Percentiles rank a stretch among this genome's conserved stretches.
These are phyloP conservation scores for Mus spretus DNA, from an alignment of 2,797 vertebrate species.

Conservation along the genomic window DNA sequence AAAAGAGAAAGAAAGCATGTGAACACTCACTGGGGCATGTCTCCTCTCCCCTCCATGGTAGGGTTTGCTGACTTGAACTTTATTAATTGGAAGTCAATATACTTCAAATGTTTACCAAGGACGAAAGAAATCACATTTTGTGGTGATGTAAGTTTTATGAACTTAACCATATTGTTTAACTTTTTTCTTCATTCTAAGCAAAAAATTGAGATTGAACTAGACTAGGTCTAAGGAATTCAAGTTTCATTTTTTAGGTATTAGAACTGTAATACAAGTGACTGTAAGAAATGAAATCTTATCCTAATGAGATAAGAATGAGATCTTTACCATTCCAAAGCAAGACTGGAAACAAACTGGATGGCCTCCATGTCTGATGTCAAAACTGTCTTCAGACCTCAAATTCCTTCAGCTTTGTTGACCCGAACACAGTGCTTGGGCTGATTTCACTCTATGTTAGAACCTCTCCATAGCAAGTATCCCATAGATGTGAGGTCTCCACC, in stretches of 20 bases:
- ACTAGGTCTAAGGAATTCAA: not conserved
- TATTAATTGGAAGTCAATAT: not conserved
- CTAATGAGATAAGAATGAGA: not conserved
- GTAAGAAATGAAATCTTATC: not conserved
- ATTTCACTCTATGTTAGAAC: not conserved
- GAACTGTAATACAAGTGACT: not conserved
- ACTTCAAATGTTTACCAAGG: not conserved
- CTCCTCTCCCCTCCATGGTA: not conserved
- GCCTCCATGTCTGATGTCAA: not conserved
- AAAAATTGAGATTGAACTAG: not conserved
- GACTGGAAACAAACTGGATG: not conserved
- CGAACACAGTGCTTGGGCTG: not conserved
- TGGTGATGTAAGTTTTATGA: not conserved
- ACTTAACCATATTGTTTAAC: not conserved
- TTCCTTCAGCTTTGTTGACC: not conserved
- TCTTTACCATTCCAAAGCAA: not conserved
- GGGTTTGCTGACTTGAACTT: not conserved
- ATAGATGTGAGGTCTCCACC: not conserved
- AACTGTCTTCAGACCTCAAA: not conserved
- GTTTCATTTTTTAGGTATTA: not conserved
- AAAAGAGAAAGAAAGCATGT: not conserved
- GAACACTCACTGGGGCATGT: no score
- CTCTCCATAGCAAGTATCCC: not conserved
- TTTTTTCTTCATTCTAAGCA: not conserved
- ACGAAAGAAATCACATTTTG: not conserved